Base-by-base conservation (phyloP, 2,888 invertebrate genomes). In the Meteorus colon region DNA sequence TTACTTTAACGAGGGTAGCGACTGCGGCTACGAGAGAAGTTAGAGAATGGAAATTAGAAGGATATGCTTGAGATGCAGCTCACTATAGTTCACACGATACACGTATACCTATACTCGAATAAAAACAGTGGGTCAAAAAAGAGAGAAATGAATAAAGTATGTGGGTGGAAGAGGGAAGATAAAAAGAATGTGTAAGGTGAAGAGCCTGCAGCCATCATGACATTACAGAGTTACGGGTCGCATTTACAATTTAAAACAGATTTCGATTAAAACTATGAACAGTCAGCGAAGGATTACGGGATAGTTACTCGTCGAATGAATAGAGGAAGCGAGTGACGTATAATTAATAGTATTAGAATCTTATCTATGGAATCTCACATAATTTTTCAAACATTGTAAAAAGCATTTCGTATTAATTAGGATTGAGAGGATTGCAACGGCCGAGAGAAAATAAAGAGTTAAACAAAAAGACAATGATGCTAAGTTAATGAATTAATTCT, bases 241-340 rank as follows among this genome's bases (percentile, higher is more conserved):
- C 79, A 82, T 83, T 81, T 81, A 81, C 81, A 82, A 83, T 83
- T 83, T 80, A 83, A 82, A 82, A 80, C 78, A 74, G 79, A 79
- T 81, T 77, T 79, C 81, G 81, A 83, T 82, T 82, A 82, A 82
- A 83, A 80, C 81, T 81, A 79, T 78, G 78, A 77, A 82, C 80
- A 79, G 66, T 75, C 76, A 65, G 70, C 69, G 74, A 71, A 74
- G 78, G 75, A 81, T 82, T 81, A 80, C 76, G 68, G 72, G 69
- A 77, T 81, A 62, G 67, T 48, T 72, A 67, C 70, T 51, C 41
- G 31, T 63, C 63, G 45, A 75, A 80, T 77, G 78, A 80, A 78
- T 79, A 75, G 48, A 37, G 16, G 70, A 78, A 70, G 76, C 76
- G 77, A n/a, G 34, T 16, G n/a, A 31, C 1, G 8, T 34, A 63